These are phyloP conservation scores for Delichon dasypus DNA, from an alignment of 2,797 vertebrate species.

Conservation along the genomic window DNA sequence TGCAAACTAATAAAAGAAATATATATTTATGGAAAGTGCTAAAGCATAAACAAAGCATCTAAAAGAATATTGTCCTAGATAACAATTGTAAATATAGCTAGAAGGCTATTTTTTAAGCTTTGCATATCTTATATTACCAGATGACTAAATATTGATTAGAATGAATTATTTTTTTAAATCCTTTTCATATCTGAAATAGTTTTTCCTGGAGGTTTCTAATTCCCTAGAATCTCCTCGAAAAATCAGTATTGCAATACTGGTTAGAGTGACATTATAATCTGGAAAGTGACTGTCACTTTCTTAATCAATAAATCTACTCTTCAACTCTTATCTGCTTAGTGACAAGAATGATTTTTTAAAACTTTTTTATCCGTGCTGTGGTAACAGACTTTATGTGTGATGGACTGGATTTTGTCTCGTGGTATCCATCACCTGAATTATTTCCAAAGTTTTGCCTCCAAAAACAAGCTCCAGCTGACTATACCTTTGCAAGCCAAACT, in stretches of 20 bases:
- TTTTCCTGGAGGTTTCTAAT: neutral
- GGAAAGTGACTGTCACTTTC: neutral
- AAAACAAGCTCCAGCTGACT: neutral
- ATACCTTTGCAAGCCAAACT: neutral
- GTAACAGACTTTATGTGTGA: neutral
- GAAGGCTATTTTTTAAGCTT: neutral
- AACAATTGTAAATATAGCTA: neutral
- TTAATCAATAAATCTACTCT: constrained; percentile 18
- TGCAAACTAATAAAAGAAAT: neutral
- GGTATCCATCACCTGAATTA: neutral
- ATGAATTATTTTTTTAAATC: neutral
- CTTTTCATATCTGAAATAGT: neutral
- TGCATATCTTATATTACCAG: neutral
- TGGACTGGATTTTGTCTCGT: neutral
- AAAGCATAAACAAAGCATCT: neutral
- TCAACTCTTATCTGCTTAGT: neutral
- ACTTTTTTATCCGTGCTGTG: neutral
- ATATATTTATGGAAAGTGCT: neutral
- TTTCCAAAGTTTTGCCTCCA: neutral
- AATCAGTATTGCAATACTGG: neutral
- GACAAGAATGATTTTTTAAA: neutral
- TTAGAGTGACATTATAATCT: neutral
- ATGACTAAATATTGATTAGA: neutral
- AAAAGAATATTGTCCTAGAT: neutral
- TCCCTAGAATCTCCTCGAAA: neutral